phyloP scores from a whole-genome alignment of 2,113 vertebrate species.

The Rhea pennata region DNA sequence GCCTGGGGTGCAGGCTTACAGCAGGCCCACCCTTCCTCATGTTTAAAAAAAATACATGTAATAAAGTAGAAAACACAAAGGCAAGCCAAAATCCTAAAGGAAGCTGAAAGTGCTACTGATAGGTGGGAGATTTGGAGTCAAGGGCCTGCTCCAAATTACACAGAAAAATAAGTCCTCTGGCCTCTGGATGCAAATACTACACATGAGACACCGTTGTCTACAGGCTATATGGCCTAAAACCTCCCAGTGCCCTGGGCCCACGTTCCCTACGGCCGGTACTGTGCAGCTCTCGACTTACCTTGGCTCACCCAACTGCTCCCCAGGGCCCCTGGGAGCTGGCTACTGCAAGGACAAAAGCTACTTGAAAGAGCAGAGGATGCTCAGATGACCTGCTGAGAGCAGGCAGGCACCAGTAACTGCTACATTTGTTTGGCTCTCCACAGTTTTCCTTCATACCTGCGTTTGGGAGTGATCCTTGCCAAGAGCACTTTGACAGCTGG shows the following conservation, averaged over 20 bases:
- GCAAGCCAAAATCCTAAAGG: neutral
- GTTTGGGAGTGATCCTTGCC: constrained; percentile 4
- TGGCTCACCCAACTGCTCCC: neutral
- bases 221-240: neutral
- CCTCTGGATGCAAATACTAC: neutral
- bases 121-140: neutral
- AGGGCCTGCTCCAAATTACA: neutral
- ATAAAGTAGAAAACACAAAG: neutral
- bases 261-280: neutral
- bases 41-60: neutral
- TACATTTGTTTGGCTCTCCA: accelerated
- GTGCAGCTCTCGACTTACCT: accelerated
- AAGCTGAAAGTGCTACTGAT: neutral
- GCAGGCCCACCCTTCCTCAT: neutral
- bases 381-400: neutral
- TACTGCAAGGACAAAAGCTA: neutral
- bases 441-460: neutral
- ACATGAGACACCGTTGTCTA: accelerated
- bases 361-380: neutral
- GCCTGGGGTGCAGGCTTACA: accelerated
- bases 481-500: neutral
- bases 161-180: neutral
- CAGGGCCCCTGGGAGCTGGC: neutral
- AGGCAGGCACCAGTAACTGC: accelerated
- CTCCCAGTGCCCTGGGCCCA: neutral